phyloP scores from a whole-genome alignment of 1,140 invertebrate genomes.

The Araneus ventricosus region DNA sequence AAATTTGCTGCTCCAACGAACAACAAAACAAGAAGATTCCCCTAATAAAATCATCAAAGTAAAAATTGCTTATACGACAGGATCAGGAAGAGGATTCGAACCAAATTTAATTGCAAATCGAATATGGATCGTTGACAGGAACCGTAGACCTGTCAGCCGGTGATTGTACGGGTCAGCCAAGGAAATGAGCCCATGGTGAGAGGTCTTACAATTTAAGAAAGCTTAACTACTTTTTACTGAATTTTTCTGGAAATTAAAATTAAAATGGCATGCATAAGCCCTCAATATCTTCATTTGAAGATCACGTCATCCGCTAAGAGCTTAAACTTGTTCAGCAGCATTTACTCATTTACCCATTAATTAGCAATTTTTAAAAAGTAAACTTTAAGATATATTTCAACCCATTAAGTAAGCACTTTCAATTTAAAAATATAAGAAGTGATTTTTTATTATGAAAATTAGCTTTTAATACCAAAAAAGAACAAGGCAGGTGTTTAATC shows the following conservation, averaged over 20 bases:
- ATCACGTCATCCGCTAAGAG: too few species aligned
- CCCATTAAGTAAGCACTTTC: too few species aligned
- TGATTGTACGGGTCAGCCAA: slow-evolving; percentile 64
- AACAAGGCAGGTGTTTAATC: background rate
- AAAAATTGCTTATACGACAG: slow-evolving; percentile 53
- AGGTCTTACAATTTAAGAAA: slow-evolving; percentile 70
- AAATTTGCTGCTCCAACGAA: slow-evolving; percentile 48
- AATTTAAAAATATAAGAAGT: too few species aligned
- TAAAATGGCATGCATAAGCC: too few species aligned
- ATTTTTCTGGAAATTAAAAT: too few species aligned
- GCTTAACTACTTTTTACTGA: slow-evolving; percentile 59
- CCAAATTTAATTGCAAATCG: slow-evolving; percentile 65
- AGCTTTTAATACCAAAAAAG: background rate
- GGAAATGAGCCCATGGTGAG: slow-evolving; percentile 61
- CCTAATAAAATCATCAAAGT: slow-evolving; percentile 55
- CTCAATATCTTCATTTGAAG: too few species aligned
- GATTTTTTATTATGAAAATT: background rate
- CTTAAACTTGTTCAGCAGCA: too few species aligned
- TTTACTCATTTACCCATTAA: too few species aligned
- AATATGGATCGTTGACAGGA: slow-evolving; percentile 19
- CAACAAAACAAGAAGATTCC: slow-evolving; percentile 30
- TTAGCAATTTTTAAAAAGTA: too few species aligned
- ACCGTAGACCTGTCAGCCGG: background rate
- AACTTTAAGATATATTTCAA: too few species aligned
- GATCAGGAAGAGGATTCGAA: slow-evolving; percentile 14